Percentiles rank a stretch among this genome's conserved stretches.
These are phyloP conservation scores for Elaphurus davidianus DNA, from an alignment of 2,113 vertebrate species.

Conservation along the genomic window DNA sequence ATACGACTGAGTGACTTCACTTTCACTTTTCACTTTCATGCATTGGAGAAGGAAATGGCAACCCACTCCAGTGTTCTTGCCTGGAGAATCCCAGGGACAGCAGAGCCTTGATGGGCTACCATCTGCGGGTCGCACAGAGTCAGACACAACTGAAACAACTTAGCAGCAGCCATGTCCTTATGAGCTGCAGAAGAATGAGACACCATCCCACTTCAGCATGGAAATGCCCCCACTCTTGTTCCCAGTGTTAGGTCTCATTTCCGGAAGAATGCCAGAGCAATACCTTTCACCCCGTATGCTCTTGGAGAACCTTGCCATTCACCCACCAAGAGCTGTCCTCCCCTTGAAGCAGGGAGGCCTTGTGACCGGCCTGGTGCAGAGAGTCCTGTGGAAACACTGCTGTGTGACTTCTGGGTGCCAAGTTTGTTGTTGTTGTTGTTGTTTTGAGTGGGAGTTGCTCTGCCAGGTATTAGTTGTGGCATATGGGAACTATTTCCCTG, in stretches of 20 bases:
- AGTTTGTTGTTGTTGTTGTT: neutral
- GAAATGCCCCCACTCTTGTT: neutral
- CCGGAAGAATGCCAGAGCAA: neutral
- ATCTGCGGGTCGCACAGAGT: neutral
- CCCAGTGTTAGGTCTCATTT: neutral
- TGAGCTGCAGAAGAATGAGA: neutral
- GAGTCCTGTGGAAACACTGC: neutral
- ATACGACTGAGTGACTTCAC: neutral
- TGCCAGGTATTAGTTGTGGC: neutral
- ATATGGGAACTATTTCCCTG: neutral
- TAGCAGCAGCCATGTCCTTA: neutral
- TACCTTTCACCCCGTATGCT: neutral
- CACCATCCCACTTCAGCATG: neutral
- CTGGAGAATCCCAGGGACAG: neutral
- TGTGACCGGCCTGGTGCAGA: neutral
- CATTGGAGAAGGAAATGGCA: neutral
- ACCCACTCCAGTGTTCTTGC: neutral
- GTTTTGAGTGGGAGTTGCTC: neutral
- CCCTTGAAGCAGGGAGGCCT: neutral
- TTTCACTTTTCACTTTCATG: neutral
- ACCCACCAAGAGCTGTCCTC: neutral
- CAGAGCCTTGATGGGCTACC: fast-evolving
- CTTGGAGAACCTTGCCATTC: neutral
- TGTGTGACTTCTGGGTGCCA: neutral
- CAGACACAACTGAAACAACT: neutral